Base-by-base conservation (phyloP, 2,113 vertebrate species). In the Paratilapia polleni region DNA sequence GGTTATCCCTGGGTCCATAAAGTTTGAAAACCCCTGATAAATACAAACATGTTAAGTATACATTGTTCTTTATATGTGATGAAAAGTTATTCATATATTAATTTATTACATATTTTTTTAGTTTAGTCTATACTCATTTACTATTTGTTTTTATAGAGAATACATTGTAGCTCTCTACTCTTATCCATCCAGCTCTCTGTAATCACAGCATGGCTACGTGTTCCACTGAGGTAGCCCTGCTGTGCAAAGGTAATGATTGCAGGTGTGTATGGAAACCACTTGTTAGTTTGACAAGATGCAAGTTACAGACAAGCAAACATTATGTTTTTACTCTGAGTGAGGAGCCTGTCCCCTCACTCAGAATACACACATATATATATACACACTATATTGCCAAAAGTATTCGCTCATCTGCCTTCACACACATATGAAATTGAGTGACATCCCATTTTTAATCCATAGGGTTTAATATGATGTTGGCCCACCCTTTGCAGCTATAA, bases 261-360 rank as follows among this genome's bases (percentile, higher is more conserved):
- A 92, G 91, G 90, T 92, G 93, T 90, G 90, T 81, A 64, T 75
- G 87, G 83, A 90, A 93, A 80, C 86, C 91, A 94, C 93, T 94
- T 93, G 93, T 94, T 93, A 88, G 88, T 73, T 79, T 57, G 88
- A 90, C 87, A 89, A 88, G 83, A 84, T 66, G 87, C 64, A 77
- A 87, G 84, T 73, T 87, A 63, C 56, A 80, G 43, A 81, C 60
- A 91, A 90, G 88, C 80, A 91, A 84, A 81, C 52, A 84, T 87
- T 58, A 49, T 58, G 63, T 76, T 83, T 82, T 90, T 86, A 87
- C 82, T 78, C 49, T 70, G 81, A 86, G 87, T 85, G 78, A 90
- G 88, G 73, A 89, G 73, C 61, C 64, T 85, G 74, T 86, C 80
- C n/a, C n/a, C n/a, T n/a, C n/a, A n/a, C n/a, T n/a, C n/a, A n/a